Evolutionary conservation across 2,797 vertebrate species (phyloP), one percentile per base, ranked within the genome.

Genomic region (Gymnodraco acuticeps): DNA sequence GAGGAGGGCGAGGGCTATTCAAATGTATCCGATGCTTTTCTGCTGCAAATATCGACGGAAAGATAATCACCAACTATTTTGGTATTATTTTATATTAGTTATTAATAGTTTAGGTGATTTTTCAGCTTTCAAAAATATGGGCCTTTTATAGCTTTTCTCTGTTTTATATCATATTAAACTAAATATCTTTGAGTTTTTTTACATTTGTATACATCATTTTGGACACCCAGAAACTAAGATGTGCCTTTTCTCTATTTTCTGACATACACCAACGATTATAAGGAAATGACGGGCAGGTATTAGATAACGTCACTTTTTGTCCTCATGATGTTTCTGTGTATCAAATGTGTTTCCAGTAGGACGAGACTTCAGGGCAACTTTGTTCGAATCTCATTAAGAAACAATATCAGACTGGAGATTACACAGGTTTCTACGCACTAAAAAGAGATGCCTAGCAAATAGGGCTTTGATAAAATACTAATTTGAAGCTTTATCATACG

Each of bases 311-410:
- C 20, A 51, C 20, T 54, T 42, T 48, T 23, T 70, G 65, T 58
- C 63, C 66, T 80, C 65, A 46, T 38, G 8, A 50, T 47, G 7
- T 67, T 47, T 56, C 13, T 20, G 45, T 55, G 17, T 15, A 27
- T 69, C 53, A 60, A 20, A 50, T 55, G 43, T 27, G 31, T 48
- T 48, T 61, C 27, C 63, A 73, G 10, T 1, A 16, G 60, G 51
- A 69, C 2, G 1, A 68, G 46, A 65, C 20, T 45, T 77, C 10
- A 65, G 46, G 50, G 43, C 11, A 53, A 41, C 46, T 42, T 55
- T 27, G 12, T 19, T 69, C 10, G 73, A 55, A 72, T 42, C 45
- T 46, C 62, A 51, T 27, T 45, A 23, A 75, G 33, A 51, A 27
- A 31, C 2, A 12, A 47, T 31, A 10, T 60, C 53, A 50, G 6